Base-by-base conservation (phyloP, 2,888 invertebrate genomes). In the Arrhopalites spinosus region DNA sequence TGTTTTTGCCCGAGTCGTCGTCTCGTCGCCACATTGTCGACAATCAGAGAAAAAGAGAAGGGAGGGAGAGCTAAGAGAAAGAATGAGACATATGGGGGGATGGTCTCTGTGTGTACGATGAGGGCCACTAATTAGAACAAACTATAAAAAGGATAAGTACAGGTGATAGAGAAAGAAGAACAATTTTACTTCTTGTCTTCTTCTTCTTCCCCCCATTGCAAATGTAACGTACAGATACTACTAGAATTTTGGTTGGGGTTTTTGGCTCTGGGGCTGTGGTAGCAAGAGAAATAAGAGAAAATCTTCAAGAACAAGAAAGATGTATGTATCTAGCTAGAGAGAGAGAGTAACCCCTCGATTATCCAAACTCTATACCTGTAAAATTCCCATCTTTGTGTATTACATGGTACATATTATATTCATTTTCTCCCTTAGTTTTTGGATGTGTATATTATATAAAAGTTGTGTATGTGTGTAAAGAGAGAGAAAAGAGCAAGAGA, bases 111-210 rank as follows among this genome's bases (percentile, higher is more conserved):
- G 64, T 74, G 74, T 74, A 68, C 68, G 66, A 23, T 20, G 29
- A 20, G 66, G 66, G 69, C 69, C 74, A 69, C 75, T 75, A 75
- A 75, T 75, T 64, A 75, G 75, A 66, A 66, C 66, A 66, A 75
- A 71, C 56, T 71, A 75, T 71, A 75, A 71, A 66, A 59, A 70
- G 61, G 63, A 70, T 27, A 64, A 47, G 64, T 45, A 30, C 30
- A 61, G 64, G 53, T 56, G 67, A 67, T 53, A 59, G 59, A 68
- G 66, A 56, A 71, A 66, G 53, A 47, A 71, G 67, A 13, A 43
- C 2, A n/a, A 59, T 59, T 59, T 25, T 25, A 20, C 59, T 59
- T 25, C 25, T 59, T 59, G 20, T 25, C 59, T 59, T 59, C 59
- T 25, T 23, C 59, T 23, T 23, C 23, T 23, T 59, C 36, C n/a